A percentile compares a stretch with the other conserved stretches of the same genome.
Conservation (phyloP, 2,888 invertebrate species). For the Thera britannica region DNA sequence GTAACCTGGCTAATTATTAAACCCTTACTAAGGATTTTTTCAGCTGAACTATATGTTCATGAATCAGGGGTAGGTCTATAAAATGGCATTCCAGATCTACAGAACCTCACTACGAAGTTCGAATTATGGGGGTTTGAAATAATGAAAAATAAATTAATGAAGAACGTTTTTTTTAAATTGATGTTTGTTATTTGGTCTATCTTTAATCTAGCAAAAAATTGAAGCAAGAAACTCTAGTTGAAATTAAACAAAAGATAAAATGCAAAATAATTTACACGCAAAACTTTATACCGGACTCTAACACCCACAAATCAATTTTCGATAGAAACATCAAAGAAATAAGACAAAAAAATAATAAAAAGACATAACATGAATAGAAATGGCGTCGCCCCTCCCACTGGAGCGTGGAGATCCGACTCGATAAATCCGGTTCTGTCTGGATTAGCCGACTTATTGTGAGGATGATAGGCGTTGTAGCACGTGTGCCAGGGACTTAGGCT, state of each 20-base stretch:
- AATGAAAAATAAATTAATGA: too few relatives aligned
- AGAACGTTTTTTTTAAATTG: too few relatives aligned
- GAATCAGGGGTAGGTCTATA: too few relatives aligned
- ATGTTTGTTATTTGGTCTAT: too few relatives aligned
- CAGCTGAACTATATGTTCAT: too few relatives aligned
- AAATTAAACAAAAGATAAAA: background rate
- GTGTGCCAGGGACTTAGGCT: conserved; percentile 37
- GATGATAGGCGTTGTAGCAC: conserved; percentile 46
- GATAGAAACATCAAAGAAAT: conserved; percentile 43
- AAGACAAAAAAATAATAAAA: conserved; percentile 63
- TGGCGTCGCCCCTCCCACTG: conserved; percentile 64
- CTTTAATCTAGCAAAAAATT: too few relatives aligned
- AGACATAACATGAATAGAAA: conserved; percentile 62
- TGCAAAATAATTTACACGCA: background rate
- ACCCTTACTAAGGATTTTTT: too few relatives aligned
- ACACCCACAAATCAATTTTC: conserved; percentile 27
- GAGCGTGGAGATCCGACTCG: conserved; percentile 57
- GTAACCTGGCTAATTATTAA: too few relatives aligned
- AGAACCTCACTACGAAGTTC: too few relatives aligned
- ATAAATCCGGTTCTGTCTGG: conserved; percentile 66
- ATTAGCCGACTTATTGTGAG: conserved; percentile 57
- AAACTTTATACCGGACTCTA: conserved; percentile 1
- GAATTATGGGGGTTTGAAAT: too few relatives aligned
- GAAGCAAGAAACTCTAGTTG: too few relatives aligned
- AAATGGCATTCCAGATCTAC: too few relatives aligned